phyloP scores from a whole-genome alignment of 2,888 invertebrate species.

The Drosophila helvetica region DNA sequence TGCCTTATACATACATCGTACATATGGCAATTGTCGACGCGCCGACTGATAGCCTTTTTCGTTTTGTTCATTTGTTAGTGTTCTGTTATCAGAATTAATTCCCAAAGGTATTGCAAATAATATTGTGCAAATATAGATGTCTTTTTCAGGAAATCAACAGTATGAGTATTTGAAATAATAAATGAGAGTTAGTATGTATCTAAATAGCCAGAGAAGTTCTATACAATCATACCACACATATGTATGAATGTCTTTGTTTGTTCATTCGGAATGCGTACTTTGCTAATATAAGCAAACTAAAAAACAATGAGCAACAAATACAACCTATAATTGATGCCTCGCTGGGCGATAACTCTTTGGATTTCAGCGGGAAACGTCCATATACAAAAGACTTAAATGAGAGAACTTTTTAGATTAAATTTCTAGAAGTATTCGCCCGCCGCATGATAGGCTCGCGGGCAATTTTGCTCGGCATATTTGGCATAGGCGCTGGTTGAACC shows the following conservation, averaged over 20 bases:
- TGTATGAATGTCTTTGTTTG: neutral
- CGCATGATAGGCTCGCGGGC: conserved; percentile 81
- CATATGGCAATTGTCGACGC: neutral
- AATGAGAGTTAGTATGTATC: neutral
- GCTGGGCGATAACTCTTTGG: conserved; percentile 34
- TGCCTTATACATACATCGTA: neutral
- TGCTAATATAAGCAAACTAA: conserved; percentile 2
- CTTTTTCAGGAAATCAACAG: neutral
- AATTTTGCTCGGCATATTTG: conserved; percentile 80
- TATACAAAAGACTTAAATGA: conserved; percentile 2
- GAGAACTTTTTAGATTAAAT: neutral
- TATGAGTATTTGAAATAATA: neutral
- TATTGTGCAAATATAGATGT: neutral
- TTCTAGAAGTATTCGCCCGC: conserved; percentile 77
- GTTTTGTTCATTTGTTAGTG: conserved; percentile 1
- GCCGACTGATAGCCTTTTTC: neutral
- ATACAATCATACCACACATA: neutral
- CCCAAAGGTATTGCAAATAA: neutral
- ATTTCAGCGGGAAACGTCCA: conserved; percentile 6
- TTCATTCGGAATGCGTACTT: conserved; percentile 2
- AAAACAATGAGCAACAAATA: neutral
- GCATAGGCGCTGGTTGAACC: conserved; percentile 82
- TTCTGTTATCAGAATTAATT: neutral
- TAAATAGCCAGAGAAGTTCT: neutral
- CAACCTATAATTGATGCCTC: neutral